phyloP scores from a whole-genome alignment of 2,888 invertebrate species.

The Aspidapion aeneum region DNA sequence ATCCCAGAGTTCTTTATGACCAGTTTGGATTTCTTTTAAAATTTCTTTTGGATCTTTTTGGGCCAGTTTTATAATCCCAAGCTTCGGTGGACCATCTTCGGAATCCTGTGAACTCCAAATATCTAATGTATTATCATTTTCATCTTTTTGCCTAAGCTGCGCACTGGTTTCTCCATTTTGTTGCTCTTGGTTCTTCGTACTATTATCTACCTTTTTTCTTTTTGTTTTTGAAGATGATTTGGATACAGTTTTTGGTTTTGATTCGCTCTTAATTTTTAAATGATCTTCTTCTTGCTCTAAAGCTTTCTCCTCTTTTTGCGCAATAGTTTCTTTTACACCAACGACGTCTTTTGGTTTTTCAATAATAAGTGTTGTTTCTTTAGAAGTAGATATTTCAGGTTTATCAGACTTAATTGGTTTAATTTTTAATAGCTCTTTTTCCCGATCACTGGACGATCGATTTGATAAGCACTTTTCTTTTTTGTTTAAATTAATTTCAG shows the following conservation, averaged over 20 bases:
- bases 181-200: not conserved
- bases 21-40: constrained; percentile 13
- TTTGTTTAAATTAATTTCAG: not conserved
- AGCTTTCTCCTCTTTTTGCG: not conserved
- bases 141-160: constrained; percentile 15
- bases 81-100: constrained; percentile 15
- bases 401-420: not conserved
- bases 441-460: not conserved
- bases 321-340: too few relatives aligned
- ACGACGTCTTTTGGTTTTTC: too few relatives aligned
- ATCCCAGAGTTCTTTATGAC: not conserved
- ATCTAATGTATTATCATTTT: constrained; percentile 16
- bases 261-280: not conserved
- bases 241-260: not conserved
- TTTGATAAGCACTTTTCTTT: not conserved
- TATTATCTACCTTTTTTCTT: not conserved
- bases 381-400: not conserved
- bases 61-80: constrained; percentile 15
- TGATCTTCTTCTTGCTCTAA: not conserved
- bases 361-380: not conserved
- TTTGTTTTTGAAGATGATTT: not conserved
- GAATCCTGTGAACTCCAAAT: constrained; percentile 10
- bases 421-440: not conserved
- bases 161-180: not conserved
- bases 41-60: constrained; percentile 16